Base-by-base conservation (phyloP, 2,113 vertebrate species). In the Coryphaenoides rupestris region DNA sequence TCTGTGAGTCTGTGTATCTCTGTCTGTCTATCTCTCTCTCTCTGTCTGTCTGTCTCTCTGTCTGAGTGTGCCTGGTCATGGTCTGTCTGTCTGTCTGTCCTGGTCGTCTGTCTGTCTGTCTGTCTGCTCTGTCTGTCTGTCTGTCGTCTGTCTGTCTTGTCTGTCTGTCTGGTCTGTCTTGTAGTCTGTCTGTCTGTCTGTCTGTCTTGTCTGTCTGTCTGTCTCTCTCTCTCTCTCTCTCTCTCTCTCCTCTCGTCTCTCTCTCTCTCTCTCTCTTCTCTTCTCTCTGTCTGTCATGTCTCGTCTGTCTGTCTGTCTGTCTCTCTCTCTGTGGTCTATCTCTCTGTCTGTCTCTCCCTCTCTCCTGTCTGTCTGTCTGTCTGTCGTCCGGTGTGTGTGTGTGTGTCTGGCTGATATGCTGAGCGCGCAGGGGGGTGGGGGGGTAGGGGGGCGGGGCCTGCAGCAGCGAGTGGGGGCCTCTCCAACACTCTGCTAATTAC, bases 401-500 rank as follows among this genome's bases (percentile, higher is more conserved):
- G 19, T 22, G 19, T 46, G 19, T 33, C 28, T n/a, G n/a, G n/a
- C n/a, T n/a, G n/a, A 3, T 15, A 49, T 16, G 16, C 47, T 50
- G 47, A n/a, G 47, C 47, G 55, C 40, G 55, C n/a, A 24, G 46
- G 33, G 21, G 13, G 24, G 49, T 24, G 52, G 4, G 50, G 3
- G 3, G 9, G 50, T 53, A n/a, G 16, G 1, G 16, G 52, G 4
- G 52, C 7, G 54, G 21, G 54, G 21, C 21, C 21, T 70, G n/a
- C 33, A 10, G 53, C 19, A 21, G 19, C n/a, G 82, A 62, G 83
- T 78, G 69, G 79, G 81, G 80, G 70, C 65, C 80, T 77, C 76
- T 87, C n/a, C 84, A 78, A 82, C 85, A 84, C 83, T 84, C 72
- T 79, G 81, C 69, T 89, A 89, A 89, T 86, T 85, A 89, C 86